phyloP scores from a whole-genome alignment of 2,113 vertebrate genomes.

The Raja brachyura region DNA sequence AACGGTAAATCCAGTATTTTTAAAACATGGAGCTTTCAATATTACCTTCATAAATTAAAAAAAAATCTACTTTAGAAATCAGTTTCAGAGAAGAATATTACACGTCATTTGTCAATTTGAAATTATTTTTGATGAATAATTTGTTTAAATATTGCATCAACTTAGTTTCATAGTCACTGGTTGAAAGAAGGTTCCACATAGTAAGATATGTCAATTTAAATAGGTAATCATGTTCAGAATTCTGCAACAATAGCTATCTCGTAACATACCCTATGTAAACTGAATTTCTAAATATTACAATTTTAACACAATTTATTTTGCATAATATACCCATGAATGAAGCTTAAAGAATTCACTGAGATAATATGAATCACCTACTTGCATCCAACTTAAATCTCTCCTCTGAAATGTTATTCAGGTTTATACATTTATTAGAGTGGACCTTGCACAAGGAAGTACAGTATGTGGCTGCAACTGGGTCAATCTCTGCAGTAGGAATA shows the following conservation, averaged over 20 bases:
- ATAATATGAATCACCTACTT: no score
- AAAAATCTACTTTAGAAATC: neutral
- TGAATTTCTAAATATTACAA: neutral
- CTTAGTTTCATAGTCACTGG: neutral
- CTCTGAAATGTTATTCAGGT: no score
- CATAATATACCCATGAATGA: no score
- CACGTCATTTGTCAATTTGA: constrained; percentile 12
- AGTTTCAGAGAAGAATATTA: neutral
- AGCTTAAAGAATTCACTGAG: no score
- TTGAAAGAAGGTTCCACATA: neutral
- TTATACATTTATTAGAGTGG: no score
- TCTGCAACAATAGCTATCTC: neutral
- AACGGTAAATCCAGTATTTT: constrained; percentile 38
- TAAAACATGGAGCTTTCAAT: neutral
- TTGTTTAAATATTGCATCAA: neutral
- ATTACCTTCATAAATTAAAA: neutral
- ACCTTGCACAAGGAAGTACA: no score
- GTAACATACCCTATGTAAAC: neutral
- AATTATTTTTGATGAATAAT: neutral
- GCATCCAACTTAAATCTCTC: no score
- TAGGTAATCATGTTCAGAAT: neutral
- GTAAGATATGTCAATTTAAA: neutral
- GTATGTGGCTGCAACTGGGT: no score
- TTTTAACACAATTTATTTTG: no score
- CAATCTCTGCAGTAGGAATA: no score